Percentiles rank a stretch among this genome's conserved stretches.
These are phyloP conservation scores for Oncopeltus fasciatus DNA, from an alignment of 1,140 invertebrate species.

Conservation along the genomic window DNA sequence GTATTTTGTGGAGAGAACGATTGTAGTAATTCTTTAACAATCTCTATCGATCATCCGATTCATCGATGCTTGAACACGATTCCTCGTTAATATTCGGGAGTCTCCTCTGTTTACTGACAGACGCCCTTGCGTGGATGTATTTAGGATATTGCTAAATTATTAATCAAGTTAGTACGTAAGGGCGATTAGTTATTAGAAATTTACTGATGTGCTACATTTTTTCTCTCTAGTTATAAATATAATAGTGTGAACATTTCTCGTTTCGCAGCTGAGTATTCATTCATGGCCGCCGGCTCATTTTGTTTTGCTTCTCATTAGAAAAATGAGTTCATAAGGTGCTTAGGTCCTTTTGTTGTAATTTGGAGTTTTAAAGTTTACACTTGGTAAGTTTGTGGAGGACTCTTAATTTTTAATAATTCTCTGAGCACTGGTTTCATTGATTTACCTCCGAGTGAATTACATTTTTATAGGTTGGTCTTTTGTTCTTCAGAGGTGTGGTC, in stretches of 20 bases:
- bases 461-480: conserved; percentile 7
- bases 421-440: neutral
- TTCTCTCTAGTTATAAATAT: neutral
- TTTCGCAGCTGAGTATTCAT: neutral
- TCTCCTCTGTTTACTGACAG: conserved; percentile 1
- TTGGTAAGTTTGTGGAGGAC: neutral
- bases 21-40: no score
- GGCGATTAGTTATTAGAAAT: neutral
- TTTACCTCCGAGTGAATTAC: neutral
- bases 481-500: conserved; percentile 1
- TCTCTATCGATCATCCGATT: no score
- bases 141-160: neutral
- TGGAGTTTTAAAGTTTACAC: neutral
- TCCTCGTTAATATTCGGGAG: no score
- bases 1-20: no score
- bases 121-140: neutral
- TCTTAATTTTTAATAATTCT: neutral
- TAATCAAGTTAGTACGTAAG: neutral
- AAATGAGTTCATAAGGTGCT: neutral
- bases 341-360: neutral
- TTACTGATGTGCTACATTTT: neutral
- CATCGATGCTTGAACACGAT: no score
- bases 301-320: conserved; percentile 1
- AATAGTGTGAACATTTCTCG: neutral
- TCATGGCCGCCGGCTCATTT: conserved; percentile 9